Evolutionary conservation across 2,888 invertebrate genomes (phyloP).

Genomic region (Lycocerus yunnanus): DNA sequence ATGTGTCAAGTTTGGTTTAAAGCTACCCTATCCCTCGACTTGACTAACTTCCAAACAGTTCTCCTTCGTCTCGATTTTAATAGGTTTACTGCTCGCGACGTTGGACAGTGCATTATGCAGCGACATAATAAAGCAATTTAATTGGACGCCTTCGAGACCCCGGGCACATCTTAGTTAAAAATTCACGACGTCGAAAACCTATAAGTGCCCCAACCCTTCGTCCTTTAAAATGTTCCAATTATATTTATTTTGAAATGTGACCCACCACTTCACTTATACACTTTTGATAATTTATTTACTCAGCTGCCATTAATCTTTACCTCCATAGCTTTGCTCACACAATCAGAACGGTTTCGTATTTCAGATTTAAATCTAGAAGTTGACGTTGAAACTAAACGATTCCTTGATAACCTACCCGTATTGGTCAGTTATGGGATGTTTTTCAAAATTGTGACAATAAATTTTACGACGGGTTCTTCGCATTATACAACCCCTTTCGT

Average conservation of each 20-base stretch:
- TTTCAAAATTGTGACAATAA: neutral
- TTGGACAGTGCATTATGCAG: neutral
- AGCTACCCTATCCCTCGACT: neutral
- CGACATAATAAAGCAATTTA: neutral
- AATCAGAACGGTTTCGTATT: conserved; percentile 7
- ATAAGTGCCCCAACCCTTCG: neutral
- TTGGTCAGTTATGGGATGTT: neutral
- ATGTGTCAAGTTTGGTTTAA: neutral
- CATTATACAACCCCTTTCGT: neutral
- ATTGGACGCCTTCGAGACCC: neutral
- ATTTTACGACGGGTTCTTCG: neutral
- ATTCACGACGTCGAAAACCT: neutral
- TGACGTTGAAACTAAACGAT: conserved; percentile 5
- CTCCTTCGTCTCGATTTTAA: neutral
- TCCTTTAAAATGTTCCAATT: neutral
- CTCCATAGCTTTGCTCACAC: conserved; percentile 4
- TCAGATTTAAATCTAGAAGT: conserved; percentile 16
- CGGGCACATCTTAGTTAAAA: neutral
- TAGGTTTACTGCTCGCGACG: neutral
- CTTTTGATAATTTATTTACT: conserved; percentile 15
- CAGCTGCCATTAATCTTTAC: conserved; percentile 21
- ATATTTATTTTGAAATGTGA: conserved; percentile 20
- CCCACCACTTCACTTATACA: conserved; percentile 7
- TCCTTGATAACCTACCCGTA: neutral
- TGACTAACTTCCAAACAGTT: neutral